Evolutionary conservation across 2,797 vertebrate species (phyloP).

Genomic region (Brachymystax lenok): DNA sequence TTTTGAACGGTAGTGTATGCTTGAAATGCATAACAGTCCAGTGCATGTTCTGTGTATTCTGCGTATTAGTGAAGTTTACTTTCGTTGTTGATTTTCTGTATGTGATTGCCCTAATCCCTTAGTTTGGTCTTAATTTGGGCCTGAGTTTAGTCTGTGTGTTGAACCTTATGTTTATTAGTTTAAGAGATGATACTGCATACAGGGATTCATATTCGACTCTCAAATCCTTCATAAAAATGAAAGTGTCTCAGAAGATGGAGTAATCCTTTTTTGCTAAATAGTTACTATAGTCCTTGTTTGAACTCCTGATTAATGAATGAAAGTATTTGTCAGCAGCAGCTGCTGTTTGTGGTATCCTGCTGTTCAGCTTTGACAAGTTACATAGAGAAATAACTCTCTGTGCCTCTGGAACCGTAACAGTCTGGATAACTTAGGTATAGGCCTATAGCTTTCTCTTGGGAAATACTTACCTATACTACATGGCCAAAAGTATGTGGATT

Average conservation of each 20-base stretch:
- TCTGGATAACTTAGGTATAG: not conserved
- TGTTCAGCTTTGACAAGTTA: not conserved
- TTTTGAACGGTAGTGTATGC: not conserved
- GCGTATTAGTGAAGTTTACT: no score
- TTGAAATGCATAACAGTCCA: not conserved
- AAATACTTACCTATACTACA: not conserved
- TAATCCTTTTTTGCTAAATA: not conserved
- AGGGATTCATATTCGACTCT: not conserved
- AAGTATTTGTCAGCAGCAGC: constrained; percentile 7
- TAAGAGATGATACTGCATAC: not conserved
- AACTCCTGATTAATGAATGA: constrained; percentile 4
- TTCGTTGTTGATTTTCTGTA: no score
- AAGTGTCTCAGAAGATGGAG: not conserved
- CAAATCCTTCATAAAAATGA: not conserved
- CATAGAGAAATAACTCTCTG: not conserved
- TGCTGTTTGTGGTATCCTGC: constrained; percentile 3
- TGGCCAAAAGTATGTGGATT: no score
- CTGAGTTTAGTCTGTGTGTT: not conserved
- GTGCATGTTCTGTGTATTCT: no score
- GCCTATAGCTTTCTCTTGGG: not conserved
- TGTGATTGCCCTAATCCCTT: no score
- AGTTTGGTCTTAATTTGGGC: not conserved
- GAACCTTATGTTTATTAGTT: not conserved
- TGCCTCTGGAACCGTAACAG: not conserved
- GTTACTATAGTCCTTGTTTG: not conserved